phyloP scores from a whole-genome alignment of 2,113 vertebrate genomes.

The Cynocephalus volans region DNA sequence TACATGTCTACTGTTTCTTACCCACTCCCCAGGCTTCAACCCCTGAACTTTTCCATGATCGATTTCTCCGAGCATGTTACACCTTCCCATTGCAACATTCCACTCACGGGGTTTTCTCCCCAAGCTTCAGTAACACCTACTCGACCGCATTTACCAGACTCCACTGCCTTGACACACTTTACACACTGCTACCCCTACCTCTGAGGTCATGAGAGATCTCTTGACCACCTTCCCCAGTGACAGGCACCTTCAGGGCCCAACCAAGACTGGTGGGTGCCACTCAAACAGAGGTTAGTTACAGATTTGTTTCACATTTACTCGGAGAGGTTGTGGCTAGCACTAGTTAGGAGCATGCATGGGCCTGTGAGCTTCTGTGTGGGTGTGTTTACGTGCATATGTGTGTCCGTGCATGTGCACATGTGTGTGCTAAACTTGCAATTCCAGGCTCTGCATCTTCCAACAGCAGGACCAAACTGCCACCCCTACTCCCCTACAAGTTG shows the following conservation, averaged over 20 bases:
- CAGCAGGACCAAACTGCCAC: background rate
- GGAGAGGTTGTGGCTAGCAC: background rate
- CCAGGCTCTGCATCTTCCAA: background rate
- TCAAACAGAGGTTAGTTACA: background rate
- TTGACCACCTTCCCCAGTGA: background rate
- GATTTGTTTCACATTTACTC: accelerated
- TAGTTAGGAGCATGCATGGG: accelerated
- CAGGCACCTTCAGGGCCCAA: background rate
- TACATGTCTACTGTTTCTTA: accelerated
- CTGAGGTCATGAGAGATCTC: background rate
- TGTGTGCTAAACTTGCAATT: too few relatives aligned
- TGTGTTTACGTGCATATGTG: background rate
- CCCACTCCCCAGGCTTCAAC: background rate
- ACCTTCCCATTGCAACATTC: accelerated
- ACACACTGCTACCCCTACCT: background rate
- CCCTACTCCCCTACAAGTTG: background rate
- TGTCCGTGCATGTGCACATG: too few relatives aligned
- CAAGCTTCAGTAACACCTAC: too few relatives aligned
- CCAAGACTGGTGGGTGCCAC: accelerated
- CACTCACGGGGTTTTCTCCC: accelerated
- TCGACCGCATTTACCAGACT: background rate
- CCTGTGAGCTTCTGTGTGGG: too few relatives aligned
- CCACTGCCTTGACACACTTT: background rate
- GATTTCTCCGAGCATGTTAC: accelerated
- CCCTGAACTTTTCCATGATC: accelerated